Evolutionary conservation across 2,113 vertebrate species (phyloP).

Genomic region (Panthera uncia): DNA sequence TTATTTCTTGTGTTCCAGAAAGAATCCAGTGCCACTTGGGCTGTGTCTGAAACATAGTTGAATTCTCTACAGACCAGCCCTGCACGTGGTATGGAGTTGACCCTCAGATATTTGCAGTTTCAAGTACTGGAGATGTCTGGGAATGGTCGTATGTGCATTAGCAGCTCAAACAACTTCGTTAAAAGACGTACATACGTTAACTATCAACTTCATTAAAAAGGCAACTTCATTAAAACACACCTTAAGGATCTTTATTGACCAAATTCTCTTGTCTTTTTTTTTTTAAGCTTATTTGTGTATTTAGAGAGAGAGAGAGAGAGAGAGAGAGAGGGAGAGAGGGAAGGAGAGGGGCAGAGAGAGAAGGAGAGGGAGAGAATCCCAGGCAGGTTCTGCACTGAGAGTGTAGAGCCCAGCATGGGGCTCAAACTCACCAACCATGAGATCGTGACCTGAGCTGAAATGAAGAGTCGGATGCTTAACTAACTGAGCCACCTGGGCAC

Average conservation of each 20-base stretch:
- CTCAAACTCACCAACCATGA: too few species aligned
- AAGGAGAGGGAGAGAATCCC: too few species aligned
- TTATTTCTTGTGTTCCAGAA: background rate
- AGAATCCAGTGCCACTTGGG: background rate
- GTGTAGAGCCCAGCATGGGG: too few species aligned
- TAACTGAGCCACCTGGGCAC: too few species aligned
- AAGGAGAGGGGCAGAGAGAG: too few species aligned
- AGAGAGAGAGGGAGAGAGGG: too few species aligned
- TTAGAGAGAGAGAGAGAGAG: too few species aligned
- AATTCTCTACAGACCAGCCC: background rate
- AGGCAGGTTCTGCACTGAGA: too few species aligned
- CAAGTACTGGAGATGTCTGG: background rate
- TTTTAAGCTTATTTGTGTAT: background rate
- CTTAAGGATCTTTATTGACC: background rate
- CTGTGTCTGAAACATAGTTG: background rate
- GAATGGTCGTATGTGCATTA: background rate
- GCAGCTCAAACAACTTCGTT: background rate
- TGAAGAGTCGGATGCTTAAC: too few species aligned
- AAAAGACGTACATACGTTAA: background rate
- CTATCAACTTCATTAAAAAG: background rate
- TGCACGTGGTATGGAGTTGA: rapidly evolving
- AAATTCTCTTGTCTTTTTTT: background rate
- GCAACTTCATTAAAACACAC: background rate
- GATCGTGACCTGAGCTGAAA: too few species aligned
- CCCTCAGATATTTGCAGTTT: background rate